Evolutionary conservation across 2,113 vertebrate genomes (phyloP).

Genomic region (Rhineura floridana): DNA sequence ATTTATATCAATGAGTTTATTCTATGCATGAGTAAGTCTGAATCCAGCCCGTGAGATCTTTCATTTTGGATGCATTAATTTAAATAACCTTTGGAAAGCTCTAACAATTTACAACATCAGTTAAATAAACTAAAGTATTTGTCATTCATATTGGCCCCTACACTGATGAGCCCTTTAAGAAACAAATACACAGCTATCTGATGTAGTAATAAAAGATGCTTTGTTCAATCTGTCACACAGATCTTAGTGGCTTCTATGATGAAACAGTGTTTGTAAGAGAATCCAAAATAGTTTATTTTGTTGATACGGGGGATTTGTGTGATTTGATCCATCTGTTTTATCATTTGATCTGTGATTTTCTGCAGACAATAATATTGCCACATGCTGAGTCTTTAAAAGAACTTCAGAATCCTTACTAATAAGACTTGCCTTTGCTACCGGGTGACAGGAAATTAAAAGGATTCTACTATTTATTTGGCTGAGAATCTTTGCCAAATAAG

Average conservation of each 20-base stretch:
- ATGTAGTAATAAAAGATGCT: neutral
- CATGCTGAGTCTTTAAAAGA: neutral
- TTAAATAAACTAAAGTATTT: neutral
- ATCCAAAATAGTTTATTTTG: neutral
- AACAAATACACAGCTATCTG: neutral
- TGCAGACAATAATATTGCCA: conserved; percentile 8
- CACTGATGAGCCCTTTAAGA: neutral
- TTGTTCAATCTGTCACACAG: neutral
- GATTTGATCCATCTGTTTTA: conserved; percentile 10
- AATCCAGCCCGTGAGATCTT: neutral
- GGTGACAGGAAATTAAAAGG: conserved; percentile 9
- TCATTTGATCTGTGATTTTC: conserved; percentile 26
- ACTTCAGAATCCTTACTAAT: neutral
- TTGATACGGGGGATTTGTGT: conserved; percentile 7
- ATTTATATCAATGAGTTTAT: neutral
- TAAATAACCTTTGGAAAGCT: neutral
- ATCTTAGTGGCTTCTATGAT: neutral
- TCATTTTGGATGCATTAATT: neutral
- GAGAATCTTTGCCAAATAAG: neutral
- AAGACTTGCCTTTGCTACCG: neutral
- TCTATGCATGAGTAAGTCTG: neutral
- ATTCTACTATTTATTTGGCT: conserved; percentile 18
- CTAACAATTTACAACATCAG: neutral
- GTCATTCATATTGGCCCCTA: neutral
- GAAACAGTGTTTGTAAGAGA: neutral